Base-by-base conservation (phyloP, 2,113 vertebrate species). In the Oreotrochilus melanogaster region DNA sequence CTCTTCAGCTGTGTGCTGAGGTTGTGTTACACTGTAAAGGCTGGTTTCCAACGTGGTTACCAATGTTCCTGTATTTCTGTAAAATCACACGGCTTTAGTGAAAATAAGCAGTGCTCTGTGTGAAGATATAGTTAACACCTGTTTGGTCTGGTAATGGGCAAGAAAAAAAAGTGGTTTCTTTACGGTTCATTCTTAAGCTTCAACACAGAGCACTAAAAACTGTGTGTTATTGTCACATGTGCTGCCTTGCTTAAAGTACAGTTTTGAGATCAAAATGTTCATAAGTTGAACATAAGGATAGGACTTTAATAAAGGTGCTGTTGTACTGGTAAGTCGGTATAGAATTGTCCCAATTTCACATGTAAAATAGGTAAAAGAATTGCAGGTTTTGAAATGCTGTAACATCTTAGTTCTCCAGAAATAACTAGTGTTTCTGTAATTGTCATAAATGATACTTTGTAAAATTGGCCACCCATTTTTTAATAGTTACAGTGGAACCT, bases 181-280 rank as follows among this genome's bases (percentile, higher is more conserved):
- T 47, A 54, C 33, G 48, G 37, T 9, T 30, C 1, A 11, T 54
- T 51, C 31, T 70, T 72, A 10, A 76, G 16, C 17, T 54, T 70
- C 31, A 9, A 0, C 1, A 2, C 25, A 42, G 47, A 87, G 23
- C 16, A 27, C 14, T 71, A 6, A 42, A 73, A 43, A 54, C 21
- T 48, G 1, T 72, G 4, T 39, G 14, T 70, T 91, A 51, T 24
- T 76, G 42, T 67, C 18, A n/a, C 4, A 16, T n/a, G 18, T 64
- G 65, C 33, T 31, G 3, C 5, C 0, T 35, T 79, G 45, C 45
- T 76, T 90, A 64, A 22, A 60, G 13, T 31, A 7, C 9, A 18
- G 11, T 39, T 79, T 72, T 60, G 48, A 71, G 35, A 35, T 61
- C 14, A 69, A 69, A 64, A 39, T 58, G 27, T 84, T 71, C 11